A percentile compares a stretch with the other conserved stretches of the same genome.
phyloP scores from a whole-genome alignment of 2,113 vertebrate species.

The Marcusenius ussheri region DNA sequence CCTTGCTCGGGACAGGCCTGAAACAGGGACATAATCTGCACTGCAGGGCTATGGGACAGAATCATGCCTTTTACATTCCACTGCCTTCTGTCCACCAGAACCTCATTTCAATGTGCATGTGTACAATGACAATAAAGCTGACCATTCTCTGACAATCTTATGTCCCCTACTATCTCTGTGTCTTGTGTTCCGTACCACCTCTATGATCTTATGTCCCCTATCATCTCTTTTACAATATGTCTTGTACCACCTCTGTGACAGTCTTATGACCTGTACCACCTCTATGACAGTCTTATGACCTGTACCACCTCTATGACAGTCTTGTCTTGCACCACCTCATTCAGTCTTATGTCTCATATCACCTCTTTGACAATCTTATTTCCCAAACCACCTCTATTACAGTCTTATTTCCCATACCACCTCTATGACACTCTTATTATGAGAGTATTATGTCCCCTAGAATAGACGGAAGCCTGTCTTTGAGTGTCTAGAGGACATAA shows the following conservation, averaged over 20 bases:
- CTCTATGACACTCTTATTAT: not conserved
- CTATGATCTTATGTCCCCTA: not conserved
- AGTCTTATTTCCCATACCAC: not conserved
- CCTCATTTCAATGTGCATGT: not conserved
- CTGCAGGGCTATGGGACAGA: not conserved
- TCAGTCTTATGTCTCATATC: not conserved
- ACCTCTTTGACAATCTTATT: not conserved
- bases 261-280: not conserved
- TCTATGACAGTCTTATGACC: not conserved
- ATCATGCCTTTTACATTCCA: not conserved
- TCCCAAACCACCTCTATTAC: not conserved
- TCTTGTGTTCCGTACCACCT: not conserved
- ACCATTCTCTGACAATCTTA: not conserved
- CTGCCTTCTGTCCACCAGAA: not conserved
- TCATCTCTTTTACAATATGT: not conserved
- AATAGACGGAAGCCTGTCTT: not conserved
- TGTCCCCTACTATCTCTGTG: not conserved
- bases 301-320: not conserved
- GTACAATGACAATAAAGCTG: not conserved
- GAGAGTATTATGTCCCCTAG: not conserved
- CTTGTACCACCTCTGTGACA: not conserved
- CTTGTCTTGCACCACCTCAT: not conserved
- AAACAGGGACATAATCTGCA: not conserved
- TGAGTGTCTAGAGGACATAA: not conserved
- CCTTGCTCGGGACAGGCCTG: not conserved